Conservation (phyloP, 1,140 invertebrate species). For the Matsumurasca onukii region DNA sequence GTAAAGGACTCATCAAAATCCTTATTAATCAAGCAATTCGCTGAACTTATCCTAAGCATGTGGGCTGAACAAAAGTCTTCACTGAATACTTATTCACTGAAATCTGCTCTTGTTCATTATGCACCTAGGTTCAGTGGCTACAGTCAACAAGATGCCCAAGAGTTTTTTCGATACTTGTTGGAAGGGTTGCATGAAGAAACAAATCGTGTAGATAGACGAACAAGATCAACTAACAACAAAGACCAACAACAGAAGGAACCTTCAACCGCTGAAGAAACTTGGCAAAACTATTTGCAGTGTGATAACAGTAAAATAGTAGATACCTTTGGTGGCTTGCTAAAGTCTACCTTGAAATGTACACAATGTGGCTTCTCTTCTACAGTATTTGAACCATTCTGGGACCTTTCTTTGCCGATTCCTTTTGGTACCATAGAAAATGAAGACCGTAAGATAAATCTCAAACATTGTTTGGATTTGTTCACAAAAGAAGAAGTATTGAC, state of each 20-base stretch:
- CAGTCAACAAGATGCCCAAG: conserved; percentile 57
- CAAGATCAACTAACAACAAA: too few species aligned
- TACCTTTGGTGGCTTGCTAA: not conserved
- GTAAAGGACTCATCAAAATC: conserved; percentile 48
- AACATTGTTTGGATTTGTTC: conserved; percentile 86
- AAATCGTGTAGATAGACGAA: conserved; percentile 74
- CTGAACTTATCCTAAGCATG: conserved; percentile 81
- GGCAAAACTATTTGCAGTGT: not conserved
- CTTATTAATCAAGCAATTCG: conserved; percentile 55
- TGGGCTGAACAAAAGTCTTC: conserved; percentile 71
- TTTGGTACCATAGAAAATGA: conserved; percentile 54
- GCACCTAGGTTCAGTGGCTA: conserved; percentile 73
- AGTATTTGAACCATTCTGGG: not conserved
- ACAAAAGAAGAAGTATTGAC: conserved; percentile 89
- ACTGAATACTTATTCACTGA: conserved; percentile 76
- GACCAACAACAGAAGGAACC: too few species aligned
- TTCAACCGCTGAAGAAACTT: not conserved
- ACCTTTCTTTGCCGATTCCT: conserved; percentile 3
- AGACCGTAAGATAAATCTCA: too few species aligned
- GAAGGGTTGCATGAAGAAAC: conserved; percentile 95
- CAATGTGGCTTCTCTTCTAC: not conserved
- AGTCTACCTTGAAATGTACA: conserved; percentile 3
- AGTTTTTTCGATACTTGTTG: conserved; percentile 86
- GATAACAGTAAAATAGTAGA: conserved; percentile 4
- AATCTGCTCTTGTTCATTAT: conserved; percentile 82